Evolutionary conservation across 2,797 vertebrate species (phyloP).

Genomic region (Momotus momota): DNA sequence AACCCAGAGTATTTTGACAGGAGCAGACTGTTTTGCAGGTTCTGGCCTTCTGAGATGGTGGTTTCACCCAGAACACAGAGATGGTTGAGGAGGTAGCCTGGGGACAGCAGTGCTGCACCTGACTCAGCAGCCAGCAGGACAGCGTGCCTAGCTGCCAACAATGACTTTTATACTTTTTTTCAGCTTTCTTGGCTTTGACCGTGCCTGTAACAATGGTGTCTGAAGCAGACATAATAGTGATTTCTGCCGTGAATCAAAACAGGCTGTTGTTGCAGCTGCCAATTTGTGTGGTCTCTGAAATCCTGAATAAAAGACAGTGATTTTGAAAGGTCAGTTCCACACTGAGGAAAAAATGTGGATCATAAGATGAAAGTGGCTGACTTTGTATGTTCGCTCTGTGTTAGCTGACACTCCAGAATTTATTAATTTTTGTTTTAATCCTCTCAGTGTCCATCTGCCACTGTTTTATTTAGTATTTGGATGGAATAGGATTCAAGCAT

Average conservation of each 20-base stretch:
- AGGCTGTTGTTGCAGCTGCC: rapidly evolving
- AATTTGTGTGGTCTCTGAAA: not conserved
- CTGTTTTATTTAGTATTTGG: not conserved
- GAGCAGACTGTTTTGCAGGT: not conserved
- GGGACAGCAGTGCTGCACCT: not conserved
- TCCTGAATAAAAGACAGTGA: not conserved
- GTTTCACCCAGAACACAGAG: not conserved
- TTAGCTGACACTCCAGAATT: not conserved
- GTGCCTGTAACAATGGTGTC: not conserved
- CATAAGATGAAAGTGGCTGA: not conserved
- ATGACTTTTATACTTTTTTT: not conserved
- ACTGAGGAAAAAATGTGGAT: not conserved
- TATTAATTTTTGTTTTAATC: not conserved
- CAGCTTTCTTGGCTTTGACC: not conserved
- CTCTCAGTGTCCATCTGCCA: not conserved
- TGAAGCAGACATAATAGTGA: not conserved
- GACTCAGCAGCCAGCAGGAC: not conserved
- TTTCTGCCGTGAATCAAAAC: not conserved
- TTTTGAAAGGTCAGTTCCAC: not conserved
- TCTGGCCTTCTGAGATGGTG: not conserved
- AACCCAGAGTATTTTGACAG: not conserved
- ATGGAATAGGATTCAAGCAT: not conserved
- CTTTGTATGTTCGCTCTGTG: not conserved
- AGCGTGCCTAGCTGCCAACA: not conserved
- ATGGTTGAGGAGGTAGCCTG: not conserved